Percentiles rank a stretch among this genome's conserved stretches.
phyloP scores from a whole-genome alignment of 2,888 invertebrate genomes.

The Antitype chi region DNA sequence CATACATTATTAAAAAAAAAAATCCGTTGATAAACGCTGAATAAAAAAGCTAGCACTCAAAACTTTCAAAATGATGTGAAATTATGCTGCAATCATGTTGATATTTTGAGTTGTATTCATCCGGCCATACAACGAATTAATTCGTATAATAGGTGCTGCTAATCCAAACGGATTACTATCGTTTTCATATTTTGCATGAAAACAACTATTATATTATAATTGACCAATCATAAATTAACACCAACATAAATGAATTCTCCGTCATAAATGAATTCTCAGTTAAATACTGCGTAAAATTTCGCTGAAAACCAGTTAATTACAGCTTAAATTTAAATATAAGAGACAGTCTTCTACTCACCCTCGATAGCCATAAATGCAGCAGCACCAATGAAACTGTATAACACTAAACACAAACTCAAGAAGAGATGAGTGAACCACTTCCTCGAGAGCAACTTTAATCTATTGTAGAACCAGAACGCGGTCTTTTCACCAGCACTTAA shows the following conservation, averaged over 20 bases:
- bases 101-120: not conserved
- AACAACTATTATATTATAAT: not conserved
- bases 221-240: not conserved
- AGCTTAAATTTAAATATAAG: not conserved
- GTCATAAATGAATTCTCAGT: not conserved
- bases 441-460: constrained; percentile 94
- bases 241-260: no score
- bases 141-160: not conserved
- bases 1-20: not conserved
- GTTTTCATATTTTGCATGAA: not conserved
- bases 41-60: not conserved
- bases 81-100: constrained; percentile 1
- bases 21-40: not conserved
- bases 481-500: constrained; percentile 96
- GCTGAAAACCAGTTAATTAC: not conserved
- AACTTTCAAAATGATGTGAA: constrained; percentile 3
- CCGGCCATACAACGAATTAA: not conserved
- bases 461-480: constrained; percentile 95
- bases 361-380: constrained; percentile 95
- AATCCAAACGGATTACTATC: not conserved
- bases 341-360: constrained; percentile 88
- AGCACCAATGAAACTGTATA: constrained; percentile 96
- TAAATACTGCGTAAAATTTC: no score
- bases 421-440: constrained; percentile 98
- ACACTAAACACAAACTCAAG: constrained; percentile 93